These are phyloP conservation scores for Rotaria magnacalcarata DNA, from an alignment of 2,888 invertebrate genomes.

Conservation along the genomic window DNA sequence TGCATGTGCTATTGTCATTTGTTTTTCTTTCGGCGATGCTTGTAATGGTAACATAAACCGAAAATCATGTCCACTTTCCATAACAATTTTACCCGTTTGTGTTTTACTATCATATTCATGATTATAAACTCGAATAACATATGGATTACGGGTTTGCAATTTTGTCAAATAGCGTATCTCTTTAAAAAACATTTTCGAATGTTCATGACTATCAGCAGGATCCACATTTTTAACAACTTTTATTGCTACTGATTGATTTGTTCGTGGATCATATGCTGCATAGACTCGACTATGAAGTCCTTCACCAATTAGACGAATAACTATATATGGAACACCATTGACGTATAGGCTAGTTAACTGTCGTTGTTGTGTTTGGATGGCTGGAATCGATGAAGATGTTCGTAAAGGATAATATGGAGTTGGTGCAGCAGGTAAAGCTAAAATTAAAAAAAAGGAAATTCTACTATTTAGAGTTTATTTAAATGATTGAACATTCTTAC, in stretches of 20 bases:
- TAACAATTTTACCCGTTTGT: slow-evolving; percentile 35
- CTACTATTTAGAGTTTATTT: background rate
- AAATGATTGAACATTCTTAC: background rate
- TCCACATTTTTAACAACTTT: slow-evolving; percentile 26
- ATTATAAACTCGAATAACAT: slow-evolving; percentile 26
- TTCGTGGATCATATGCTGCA: background rate
- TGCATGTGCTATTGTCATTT: background rate
- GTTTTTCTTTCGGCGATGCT: background rate
- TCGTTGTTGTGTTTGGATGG: background rate
- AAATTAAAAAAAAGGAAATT: background rate
- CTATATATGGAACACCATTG: background rate
- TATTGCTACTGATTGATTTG: background rate
- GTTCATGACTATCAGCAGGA: slow-evolving; percentile 1
- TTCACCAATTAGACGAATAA: background rate
- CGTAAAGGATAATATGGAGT: background rate
- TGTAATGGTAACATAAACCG: slow-evolving; percentile 28
- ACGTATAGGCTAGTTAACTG: background rate
- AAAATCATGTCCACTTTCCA: slow-evolving; percentile 36
- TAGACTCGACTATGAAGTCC: slow-evolving; percentile 33
- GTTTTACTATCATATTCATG: background rate
- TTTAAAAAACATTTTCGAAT: slow-evolving; percentile 35
- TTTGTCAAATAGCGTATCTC: slow-evolving; percentile 24
- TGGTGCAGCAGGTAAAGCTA: slow-evolving; percentile 16
- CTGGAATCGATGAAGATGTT: background rate
- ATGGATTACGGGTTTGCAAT: background rate